Percentiles rank a stretch among this genome's conserved stretches.
phyloP scores from a whole-genome alignment of 2,797 vertebrate species.

The Paguma larvata region DNA sequence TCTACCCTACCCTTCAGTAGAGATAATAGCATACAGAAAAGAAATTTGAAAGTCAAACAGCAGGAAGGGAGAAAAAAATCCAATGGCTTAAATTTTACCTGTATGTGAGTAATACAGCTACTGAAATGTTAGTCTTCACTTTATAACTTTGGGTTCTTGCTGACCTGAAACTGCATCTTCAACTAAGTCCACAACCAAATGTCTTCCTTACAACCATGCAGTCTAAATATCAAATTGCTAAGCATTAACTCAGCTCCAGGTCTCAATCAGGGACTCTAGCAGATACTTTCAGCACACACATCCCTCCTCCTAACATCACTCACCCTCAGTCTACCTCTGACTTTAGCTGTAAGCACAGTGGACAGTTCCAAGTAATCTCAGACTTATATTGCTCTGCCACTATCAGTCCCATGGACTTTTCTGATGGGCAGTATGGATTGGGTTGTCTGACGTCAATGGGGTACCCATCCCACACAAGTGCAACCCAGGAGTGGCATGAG shows the following conservation, averaged over 20 bases:
- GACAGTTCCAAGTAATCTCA: not conserved
- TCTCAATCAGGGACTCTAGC: not conserved
- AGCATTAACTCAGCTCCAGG: not conserved
- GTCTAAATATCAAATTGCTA: not conserved
- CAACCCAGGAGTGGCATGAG: not conserved
- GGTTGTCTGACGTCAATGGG: not conserved
- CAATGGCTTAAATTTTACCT: not conserved
- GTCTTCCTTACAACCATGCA: not conserved
- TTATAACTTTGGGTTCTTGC: not conserved
- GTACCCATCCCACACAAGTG: not conserved
- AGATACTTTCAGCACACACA: not conserved
- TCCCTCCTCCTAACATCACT: rapidly evolving
- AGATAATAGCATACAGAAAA: not conserved
- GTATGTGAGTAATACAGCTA: not conserved
- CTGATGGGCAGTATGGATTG: not conserved
- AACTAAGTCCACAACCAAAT: not conserved
- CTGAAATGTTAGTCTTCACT: not conserved
- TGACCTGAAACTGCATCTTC: not conserved
- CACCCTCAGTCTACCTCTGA: not conserved
- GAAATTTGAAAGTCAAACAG: not conserved
- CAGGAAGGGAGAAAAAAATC: not conserved
- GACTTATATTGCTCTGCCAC: not conserved
- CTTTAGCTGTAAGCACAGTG: not conserved
- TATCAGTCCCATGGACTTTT: not conserved
- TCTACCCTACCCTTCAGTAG: not conserved